Base-by-base conservation (phyloP, 2,888 invertebrate species). In the Ophonus ardosiacus region DNA sequence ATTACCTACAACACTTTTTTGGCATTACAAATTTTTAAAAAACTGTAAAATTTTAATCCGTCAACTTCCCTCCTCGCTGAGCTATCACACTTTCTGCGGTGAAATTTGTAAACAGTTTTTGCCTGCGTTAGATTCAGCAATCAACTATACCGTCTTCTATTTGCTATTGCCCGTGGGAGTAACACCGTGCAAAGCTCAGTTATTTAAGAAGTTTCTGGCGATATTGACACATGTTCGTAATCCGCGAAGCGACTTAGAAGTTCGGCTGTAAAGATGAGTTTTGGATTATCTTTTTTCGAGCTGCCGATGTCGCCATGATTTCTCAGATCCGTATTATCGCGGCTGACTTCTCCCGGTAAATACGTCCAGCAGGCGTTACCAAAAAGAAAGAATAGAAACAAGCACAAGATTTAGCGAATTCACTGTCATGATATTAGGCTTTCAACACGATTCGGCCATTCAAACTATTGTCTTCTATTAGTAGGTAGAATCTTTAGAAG, bases 141-240 rank as follows among this genome's bases (percentile, higher is more conserved):
- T 31, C 31, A 31, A 31, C 31, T 31, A 31, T 31, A 31, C 43
- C 43, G 1, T 51, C 13, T 51, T 21, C 15, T 61, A 63, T 18
- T 63, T 63, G 63, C 18, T 7, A 0, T 63, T 63, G 7, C 7
- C 10, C 21, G 21, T 13, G 24, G 21, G 63, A 24, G 3, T 63
- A 13, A 24, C 13, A 13, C 63, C 10, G 63, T 38, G n/a, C 38
- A 68, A 68, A 68, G n/a, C 68, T 15, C n/a, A 7, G 78, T 84
- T 65, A 84, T 84, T 84, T 84, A 84, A 84, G 78, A 78, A 84
- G 84, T 84, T 78, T 78, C 51, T 17, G 15, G 76, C 21, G 76
- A 74, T 83, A 83, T 83, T 83, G 82, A 83, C 82, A 83, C 65
- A 61, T 76, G 83, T 76, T 76, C 57, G 83, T 83, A 83, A 83